These are phyloP conservation scores for Phrynocephalus forsythii DNA, from an alignment of 2,797 vertebrate species.

Conservation along the genomic window DNA sequence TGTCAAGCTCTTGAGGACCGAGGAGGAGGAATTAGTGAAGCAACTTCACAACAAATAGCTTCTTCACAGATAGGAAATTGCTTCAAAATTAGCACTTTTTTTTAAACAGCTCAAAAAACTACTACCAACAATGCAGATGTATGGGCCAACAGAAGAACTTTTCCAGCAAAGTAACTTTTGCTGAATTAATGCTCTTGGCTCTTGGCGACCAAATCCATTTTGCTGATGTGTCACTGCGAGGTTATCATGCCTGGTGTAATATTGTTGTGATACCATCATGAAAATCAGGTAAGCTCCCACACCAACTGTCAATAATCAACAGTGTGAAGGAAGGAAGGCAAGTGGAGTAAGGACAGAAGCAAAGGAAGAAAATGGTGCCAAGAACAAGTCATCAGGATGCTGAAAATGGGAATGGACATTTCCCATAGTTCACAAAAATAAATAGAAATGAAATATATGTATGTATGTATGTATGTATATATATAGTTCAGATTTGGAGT, in stretches of 20 bases:
- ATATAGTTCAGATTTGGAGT: neutral
- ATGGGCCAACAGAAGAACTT: too few species aligned
- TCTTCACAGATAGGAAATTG: neutral
- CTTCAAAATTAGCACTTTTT: neutral
- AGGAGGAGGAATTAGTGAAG: neutral
- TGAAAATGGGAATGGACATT: too few species aligned
- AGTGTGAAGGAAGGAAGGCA: neutral
- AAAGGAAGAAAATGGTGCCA: neutral
- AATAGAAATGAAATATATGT: neutral
- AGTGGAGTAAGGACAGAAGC: neutral
- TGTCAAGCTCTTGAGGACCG: too few species aligned
- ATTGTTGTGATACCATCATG: neutral
- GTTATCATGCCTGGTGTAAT: neutral
- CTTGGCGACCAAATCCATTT: neutral
- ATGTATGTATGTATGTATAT: too few species aligned
- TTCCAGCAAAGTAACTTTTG: too few species aligned
- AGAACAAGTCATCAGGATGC: neutral
- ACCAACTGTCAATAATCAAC: neutral
- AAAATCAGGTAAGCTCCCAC: too few species aligned
- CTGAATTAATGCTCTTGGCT: neutral
- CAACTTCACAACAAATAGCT: neutral
- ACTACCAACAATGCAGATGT: neutral
- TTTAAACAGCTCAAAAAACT: neutral
- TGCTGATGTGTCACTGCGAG: neutral
- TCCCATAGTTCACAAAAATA: too few species aligned